A percentile compares a stretch with the other conserved stretches of the same genome.
These are phyloP conservation scores for Alentia gelatinosa DNA, from an alignment of 2,888 invertebrate genomes.

Conservation along the genomic window DNA sequence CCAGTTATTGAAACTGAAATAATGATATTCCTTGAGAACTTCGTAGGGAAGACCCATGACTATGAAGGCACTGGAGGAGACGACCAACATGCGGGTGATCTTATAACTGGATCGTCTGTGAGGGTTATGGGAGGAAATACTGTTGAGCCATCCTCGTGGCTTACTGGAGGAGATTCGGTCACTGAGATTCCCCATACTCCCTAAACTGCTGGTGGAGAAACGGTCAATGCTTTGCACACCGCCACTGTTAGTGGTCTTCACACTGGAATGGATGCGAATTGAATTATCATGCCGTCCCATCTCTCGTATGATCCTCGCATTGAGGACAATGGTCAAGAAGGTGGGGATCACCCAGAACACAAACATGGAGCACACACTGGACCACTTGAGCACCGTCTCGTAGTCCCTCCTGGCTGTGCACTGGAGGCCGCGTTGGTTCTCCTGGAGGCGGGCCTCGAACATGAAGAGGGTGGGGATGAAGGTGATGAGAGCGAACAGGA, in stretches of 20 bases:
- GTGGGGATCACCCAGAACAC: not conserved
- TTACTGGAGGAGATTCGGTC: not conserved
- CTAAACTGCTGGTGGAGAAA: not conserved
- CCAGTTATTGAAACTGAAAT: constrained; percentile 35
- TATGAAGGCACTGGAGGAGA: constrained; percentile 29
- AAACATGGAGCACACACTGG: not conserved
- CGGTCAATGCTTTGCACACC: not conserved
- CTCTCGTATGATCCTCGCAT: not conserved
- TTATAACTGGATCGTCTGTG: not conserved
- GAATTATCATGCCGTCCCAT: not conserved
- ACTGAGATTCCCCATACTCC: not conserved
- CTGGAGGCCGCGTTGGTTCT: not conserved
- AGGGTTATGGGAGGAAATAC: not conserved
- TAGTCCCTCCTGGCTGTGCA: not conserved
- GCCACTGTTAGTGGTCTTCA: not conserved
- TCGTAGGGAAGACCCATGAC: constrained; percentile 34
- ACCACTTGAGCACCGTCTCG: not conserved
- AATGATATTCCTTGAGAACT: constrained; percentile 25
- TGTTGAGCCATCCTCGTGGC: not conserved
- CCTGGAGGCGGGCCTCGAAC: not conserved
- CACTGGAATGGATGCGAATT: not conserved
- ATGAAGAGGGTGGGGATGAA: constrained; percentile 20
- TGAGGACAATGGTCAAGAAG: not conserved
- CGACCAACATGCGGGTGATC: constrained; percentile 33
- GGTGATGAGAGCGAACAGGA: not conserved